A percentile compares a stretch with the other conserved stretches of the same genome.
Evolutionary conservation across 2,113 vertebrate species (phyloP).

Genomic region (Stomatorhinus ivindoensis): DNA sequence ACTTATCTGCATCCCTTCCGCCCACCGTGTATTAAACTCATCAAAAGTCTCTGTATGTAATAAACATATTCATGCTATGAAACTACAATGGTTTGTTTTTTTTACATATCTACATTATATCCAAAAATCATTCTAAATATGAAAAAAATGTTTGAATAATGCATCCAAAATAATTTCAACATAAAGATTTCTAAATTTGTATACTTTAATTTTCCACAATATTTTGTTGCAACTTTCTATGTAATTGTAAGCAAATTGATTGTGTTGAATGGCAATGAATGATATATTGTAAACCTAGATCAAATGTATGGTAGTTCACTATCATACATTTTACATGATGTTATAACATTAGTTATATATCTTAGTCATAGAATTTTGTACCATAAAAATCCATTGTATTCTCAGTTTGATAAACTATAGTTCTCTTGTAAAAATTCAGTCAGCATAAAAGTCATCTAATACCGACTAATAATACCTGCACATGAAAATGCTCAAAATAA

Average conservation of each 20-base stretch:
- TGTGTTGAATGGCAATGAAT: neutral
- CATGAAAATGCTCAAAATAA: neutral
- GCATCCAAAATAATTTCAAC: neutral
- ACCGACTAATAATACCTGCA: neutral
- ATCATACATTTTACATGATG: neutral
- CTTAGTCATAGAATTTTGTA: neutral
- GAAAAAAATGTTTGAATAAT: neutral
- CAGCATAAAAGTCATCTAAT: neutral
- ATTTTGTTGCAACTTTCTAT: neutral
- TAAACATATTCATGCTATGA: conserved; percentile 59
- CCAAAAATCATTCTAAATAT: neutral
- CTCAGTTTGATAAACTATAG: neutral
- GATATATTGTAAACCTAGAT: neutral
- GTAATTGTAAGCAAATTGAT: neutral
- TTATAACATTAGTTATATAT: neutral
- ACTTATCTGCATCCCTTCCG: conserved; percentile 41
- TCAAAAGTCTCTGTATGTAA: conserved; percentile 61
- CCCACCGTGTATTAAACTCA: conserved; percentile 27
- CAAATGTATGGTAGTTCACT: neutral
- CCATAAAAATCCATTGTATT: neutral
- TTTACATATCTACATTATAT: neutral
- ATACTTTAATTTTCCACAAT: neutral
- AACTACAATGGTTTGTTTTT: neutral
- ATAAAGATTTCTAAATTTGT: neutral
- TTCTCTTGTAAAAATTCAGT: neutral